Conservation (phyloP, 2,113 vertebrate genomes). For the Guaruba guarouba region DNA sequence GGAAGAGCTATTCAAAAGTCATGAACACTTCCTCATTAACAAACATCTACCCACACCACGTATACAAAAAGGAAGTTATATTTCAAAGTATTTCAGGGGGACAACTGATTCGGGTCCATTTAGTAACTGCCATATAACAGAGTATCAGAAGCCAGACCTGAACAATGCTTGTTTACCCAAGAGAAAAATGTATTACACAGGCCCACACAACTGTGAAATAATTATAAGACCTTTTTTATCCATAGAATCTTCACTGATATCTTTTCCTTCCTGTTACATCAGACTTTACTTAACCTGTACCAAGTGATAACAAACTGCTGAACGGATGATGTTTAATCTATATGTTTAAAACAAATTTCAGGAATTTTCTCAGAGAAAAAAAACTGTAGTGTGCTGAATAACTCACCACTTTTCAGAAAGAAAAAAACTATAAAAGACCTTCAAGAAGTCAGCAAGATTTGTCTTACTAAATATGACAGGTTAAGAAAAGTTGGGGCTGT, state of each 20-base stretch:
- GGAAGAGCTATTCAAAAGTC: not conserved
- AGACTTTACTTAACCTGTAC: not conserved
- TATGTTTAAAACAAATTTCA: not conserved
- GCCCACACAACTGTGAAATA: not conserved
- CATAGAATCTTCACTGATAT: not conserved
- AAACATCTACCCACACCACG: not conserved
- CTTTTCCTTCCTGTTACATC: not conserved
- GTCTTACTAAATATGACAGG: not conserved
- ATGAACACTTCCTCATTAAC: not conserved
- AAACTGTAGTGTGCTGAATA: fast-evolving
- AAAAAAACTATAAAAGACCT: not conserved
- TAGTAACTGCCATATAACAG: not conserved
- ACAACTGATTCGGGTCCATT: not conserved
- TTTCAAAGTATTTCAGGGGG: not conserved
- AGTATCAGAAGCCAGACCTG: not conserved
- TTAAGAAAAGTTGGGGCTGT: not conserved
- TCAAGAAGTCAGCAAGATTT: not conserved
- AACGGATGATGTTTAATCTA: not conserved
- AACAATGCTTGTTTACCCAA: not conserved
- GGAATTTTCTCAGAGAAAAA: not conserved
- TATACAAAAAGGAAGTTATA: not conserved
- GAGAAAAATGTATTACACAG: not conserved
- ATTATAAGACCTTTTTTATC: not conserved
- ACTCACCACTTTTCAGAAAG: not conserved
- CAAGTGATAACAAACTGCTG: not conserved